Evolutionary conservation across 2,113 vertebrate genomes (phyloP).

Genomic region (Periophthalmodon schlosseri): DNA sequence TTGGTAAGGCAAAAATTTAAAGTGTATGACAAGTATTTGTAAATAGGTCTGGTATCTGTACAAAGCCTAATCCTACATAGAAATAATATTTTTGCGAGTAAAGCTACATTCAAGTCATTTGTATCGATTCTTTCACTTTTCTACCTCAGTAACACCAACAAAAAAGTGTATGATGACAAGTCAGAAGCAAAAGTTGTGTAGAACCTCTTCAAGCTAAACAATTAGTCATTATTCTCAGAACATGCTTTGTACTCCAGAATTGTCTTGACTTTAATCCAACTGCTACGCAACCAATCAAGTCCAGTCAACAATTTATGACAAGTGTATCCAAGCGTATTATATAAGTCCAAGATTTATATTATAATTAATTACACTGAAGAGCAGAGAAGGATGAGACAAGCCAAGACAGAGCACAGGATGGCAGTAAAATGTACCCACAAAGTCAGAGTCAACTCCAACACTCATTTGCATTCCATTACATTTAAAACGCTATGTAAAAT

Average conservation of each 20-base stretch:
- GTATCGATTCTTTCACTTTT: not conserved
- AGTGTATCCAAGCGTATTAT: constrained; percentile 10
- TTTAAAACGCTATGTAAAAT: constrained; percentile 47
- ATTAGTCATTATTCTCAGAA: constrained; percentile 45
- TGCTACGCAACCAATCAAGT: constrained; percentile 21
- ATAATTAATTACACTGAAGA: constrained; percentile 1
- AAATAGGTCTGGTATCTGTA: not conserved
- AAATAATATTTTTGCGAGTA: no score
- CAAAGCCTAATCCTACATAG: not conserved
- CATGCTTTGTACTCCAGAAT: constrained; percentile 26
- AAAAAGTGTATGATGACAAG: constrained; percentile 7
- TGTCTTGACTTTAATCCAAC: not conserved
- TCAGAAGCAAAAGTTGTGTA: constrained; percentile 7
- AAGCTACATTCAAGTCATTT: no score
- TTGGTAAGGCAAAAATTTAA: constrained; percentile 24
- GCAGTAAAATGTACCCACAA: constrained; percentile 16
- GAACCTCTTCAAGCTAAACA: constrained; percentile 48
- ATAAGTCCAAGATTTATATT: not conserved
- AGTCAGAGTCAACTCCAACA: constrained; percentile 7
- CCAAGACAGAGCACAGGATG: constrained; percentile 10
- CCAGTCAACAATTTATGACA: constrained; percentile 13
- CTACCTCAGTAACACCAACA: not conserved
- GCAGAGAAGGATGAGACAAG: constrained; percentile 14
- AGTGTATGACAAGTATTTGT: not conserved
- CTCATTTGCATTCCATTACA: constrained; percentile 58